Evolutionary conservation across 2,797 vertebrate genomes (phyloP).

Genomic region (Leptoclinus maculatus): DNA sequence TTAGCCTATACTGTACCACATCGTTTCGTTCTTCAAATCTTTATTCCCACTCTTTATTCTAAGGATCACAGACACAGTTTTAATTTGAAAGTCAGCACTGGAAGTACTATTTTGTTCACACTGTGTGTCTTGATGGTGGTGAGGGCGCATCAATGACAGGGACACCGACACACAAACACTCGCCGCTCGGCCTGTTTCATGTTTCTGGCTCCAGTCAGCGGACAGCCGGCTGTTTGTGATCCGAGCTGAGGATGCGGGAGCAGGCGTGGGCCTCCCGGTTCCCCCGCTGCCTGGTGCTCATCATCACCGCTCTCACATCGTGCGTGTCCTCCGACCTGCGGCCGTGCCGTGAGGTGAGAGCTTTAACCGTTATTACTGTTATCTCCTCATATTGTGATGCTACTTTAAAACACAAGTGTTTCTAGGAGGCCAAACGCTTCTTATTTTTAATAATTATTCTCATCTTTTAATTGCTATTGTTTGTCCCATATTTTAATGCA

Average conservation of each 20-base stretch:
- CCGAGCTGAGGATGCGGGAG: conserved; percentile 71
- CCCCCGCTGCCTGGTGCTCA: conserved; percentile 56
- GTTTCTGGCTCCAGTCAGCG: conserved; percentile 52
- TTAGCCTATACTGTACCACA: not conserved
- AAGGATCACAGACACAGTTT: not conserved
- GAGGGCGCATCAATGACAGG: conserved; percentile 61
- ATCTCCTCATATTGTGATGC: not conserved
- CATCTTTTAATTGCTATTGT: not conserved
- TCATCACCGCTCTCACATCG: conserved; percentile 53
- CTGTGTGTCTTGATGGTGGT: not conserved
- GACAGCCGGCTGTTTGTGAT: conserved; percentile 48
- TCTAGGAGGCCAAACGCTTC: too few relatives aligned
- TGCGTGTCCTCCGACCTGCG: conserved; percentile 60
- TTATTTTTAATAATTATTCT: not conserved
- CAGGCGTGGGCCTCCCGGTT: conserved; percentile 51
- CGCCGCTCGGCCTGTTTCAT: conserved; percentile 37
- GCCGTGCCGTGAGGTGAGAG: conserved; percentile 81
- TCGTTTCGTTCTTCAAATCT: not conserved
- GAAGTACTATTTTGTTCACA: not conserved
- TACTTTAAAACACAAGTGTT: too few relatives aligned
- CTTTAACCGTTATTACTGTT: not conserved
- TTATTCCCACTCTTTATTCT: not conserved
- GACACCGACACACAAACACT: conserved; percentile 6
- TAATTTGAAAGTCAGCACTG: conserved; percentile 35
- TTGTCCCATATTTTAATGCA: not conserved